Evolutionary conservation across 2,888 invertebrate genomes (phyloP).

Genomic region (Apodemia duryi): DNA sequence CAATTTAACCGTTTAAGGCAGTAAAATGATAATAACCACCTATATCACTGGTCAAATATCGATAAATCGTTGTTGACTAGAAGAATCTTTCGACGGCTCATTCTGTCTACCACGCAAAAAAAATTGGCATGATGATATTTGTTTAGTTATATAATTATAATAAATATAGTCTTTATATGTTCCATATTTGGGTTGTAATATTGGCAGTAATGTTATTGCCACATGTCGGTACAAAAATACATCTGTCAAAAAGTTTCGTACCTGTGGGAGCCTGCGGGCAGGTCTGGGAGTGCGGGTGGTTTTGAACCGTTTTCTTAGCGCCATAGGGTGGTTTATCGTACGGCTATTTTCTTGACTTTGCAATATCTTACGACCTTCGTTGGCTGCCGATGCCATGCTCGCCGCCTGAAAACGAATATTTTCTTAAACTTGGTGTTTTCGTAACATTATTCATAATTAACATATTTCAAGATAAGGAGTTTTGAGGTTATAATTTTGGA

Average conservation of each 20-base stretch:
- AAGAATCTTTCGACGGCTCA: no score
- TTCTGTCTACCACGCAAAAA: no score
- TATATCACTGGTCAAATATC: no score
- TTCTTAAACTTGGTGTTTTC: conserved; percentile 27
- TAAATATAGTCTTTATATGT: background rate
- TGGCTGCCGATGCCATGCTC: conserved; percentile 79
- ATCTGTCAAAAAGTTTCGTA: conserved; percentile 39
- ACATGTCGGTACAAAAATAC: conserved; percentile 33
- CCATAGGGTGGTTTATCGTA: conserved; percentile 71
- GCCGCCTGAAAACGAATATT: conserved; percentile 59
- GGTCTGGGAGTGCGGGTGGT: conserved; percentile 61
- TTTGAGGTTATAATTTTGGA: background rate
- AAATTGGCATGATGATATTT: no score
- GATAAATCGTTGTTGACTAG: no score
- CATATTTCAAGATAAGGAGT: background rate
- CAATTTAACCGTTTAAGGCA: no score
- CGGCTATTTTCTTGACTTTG: conserved; percentile 68
- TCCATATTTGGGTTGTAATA: conserved; percentile 2
- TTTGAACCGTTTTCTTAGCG: conserved; percentile 60
- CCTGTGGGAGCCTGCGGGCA: conserved; percentile 78
- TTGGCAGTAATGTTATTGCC: conserved; percentile 30
- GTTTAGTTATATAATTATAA: no score
- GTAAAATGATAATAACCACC: no score
- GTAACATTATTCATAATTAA: conserved; percentile 24
- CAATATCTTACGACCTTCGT: conserved; percentile 67